Evolutionary conservation across 2,888 invertebrate species (phyloP).

Genomic region (Sphaeridia pumilis): DNA sequence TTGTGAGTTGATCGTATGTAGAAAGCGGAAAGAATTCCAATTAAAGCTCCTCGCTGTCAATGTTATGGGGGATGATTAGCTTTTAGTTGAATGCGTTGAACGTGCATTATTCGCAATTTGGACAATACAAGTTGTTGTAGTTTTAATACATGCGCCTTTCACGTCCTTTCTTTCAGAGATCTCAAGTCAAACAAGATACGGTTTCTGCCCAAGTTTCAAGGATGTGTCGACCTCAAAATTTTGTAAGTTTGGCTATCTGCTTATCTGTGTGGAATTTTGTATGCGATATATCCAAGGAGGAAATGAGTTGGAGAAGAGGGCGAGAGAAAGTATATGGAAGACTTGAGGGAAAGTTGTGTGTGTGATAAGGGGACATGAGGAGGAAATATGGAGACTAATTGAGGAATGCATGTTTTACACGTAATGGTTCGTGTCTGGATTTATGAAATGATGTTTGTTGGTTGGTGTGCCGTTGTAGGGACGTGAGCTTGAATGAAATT

Average conservation of each 20-base stretch:
- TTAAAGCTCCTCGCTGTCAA: conserved; percentile 17
- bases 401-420: no score
- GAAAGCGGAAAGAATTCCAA: background rate
- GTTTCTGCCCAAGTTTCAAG: conserved; percentile 60
- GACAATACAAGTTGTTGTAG: no score
- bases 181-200: conserved; percentile 70
- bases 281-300: no score
- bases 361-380: background rate
- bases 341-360: background rate
- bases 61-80: conserved; percentile 3
- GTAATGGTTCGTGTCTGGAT: no score
- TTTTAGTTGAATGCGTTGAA: no score
- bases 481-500: conserved; percentile 75
- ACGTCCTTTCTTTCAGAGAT: conserved; percentile 51
- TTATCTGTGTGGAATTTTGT: no score
- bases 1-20: conserved; percentile 54
- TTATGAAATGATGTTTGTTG: background rate
- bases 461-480: no score
- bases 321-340: background rate
- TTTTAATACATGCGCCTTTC: no score
- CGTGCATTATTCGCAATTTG: no score
- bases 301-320: no score
- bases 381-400: no score
- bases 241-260: no score
- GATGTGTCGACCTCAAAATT: conserved; percentile 69